Conservation (phyloP, 2,797 vertebrate species). For the Bucorvus abyssinicus region DNA sequence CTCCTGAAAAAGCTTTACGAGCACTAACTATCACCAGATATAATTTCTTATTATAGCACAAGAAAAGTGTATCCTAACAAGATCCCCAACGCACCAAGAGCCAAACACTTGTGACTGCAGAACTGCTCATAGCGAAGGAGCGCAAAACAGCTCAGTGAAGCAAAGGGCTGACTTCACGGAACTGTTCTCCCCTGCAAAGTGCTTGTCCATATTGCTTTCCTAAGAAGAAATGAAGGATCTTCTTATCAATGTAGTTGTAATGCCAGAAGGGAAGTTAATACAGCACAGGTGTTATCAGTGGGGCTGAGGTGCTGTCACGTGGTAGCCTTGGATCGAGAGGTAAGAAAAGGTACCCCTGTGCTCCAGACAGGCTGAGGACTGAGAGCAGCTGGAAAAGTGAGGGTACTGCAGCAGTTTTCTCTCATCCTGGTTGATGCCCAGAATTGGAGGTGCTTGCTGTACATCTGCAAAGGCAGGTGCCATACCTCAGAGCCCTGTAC, state of each 20-base stretch:
- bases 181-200: neutral
- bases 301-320: neutral
- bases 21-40: neutral
- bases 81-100: neutral
- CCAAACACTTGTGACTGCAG: neutral
- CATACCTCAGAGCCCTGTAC: neutral
- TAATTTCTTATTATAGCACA: neutral
- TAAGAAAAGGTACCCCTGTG: neutral
- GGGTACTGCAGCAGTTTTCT: neutral
- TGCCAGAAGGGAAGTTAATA: neutral
- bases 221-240: neutral
- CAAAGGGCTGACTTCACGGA: neutral
- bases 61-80: neutral
- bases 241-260: neutral
- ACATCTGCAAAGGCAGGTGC: neutral
- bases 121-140: neutral
- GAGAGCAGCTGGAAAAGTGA: neutral
- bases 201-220: neutral
- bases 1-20: neutral
- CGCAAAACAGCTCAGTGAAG: neutral
- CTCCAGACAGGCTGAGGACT: neutral
- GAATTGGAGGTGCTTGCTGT: neutral
- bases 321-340: neutral
- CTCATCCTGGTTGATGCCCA: neutral
- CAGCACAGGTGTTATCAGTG: neutral